Base-by-base conservation (phyloP, 2,797 vertebrate genomes). In the Enoplosus armatus region DNA sequence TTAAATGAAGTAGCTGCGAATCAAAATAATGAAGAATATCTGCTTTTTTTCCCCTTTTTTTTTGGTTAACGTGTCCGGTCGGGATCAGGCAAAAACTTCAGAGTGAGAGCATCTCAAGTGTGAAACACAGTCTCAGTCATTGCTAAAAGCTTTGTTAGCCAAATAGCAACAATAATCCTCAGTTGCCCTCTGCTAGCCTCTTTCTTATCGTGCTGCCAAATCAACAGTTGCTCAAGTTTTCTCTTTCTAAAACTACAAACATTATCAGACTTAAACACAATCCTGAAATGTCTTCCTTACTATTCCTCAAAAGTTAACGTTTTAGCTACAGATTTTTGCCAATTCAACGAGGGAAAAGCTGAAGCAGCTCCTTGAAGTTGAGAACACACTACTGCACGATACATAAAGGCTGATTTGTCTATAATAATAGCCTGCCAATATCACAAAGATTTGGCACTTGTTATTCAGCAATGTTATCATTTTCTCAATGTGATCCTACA, bases 1-100 rank as follows among this genome's bases (percentile, higher is more conserved):
- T 79, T 31, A 41, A 78, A 84, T 81, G 67, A 78, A 81, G 76
- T 72, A 55, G 63, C 72, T 74, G 67, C 71, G 12, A 64, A 83
- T 72, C 20, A 65, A 22, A n/a, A 22, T 3, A 8, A 78, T 76
- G 20, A 84, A 82, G 60, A 77, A 48, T 48, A 29, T 37, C 18
- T 20, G 14, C 11, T 37, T 55, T 31, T 24, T 14, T 56, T 24
- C 56, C 27, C 43, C 3, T 43, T 16, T 18, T 47, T 47, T 47
- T 8, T 47, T 26, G 15, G 51, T 67, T 35, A 63, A 35, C 2
- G 0, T 63, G 35, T 76, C 47, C 35, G 50, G 15, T 35, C 11
- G 5, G 35, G 9, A 24, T 51, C 29, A 29, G 60, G 18, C 51
- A 45, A 8, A 56, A 41, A 37, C 6, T 61, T 47, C 1, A 26